Base-by-base conservation (phyloP, 1,140 invertebrate genomes). In the Ceratosolen solmsi region DNA sequence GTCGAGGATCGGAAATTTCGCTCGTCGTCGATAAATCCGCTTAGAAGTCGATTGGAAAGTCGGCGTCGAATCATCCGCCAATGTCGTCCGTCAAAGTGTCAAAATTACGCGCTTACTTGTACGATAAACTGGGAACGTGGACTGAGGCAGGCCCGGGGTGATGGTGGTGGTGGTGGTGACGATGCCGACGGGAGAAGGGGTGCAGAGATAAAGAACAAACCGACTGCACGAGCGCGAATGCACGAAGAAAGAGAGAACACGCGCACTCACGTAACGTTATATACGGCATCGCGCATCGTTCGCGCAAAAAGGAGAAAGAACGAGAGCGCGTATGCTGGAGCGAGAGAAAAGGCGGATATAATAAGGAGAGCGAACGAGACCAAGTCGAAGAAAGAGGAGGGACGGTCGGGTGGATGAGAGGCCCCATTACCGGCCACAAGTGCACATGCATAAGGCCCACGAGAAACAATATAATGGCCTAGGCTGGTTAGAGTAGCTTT, bases 381-480 rank as follows among this genome's bases (percentile, higher is more conserved):
- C n/a, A 51, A 25, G 41, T 72, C 27, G n/a, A 30, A 27, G 30
- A 63, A 63, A 9, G 30, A 11, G 9, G 4, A 20, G 5, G 15
- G 27, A 5, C 0, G 20, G 13, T 46, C 41, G 17, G 27, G 5
- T 25, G 30, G 60, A 2, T n/a, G 13, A 33, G 56, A n/a, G 56
- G 56, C 1, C n/a, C 9, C 1, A 30, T 27, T 27, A 25, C 41
- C 20, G 41, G 41, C 36, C 74, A 30, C n/a, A 36, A 17, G 38
- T 38, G n/a, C 74, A 25, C 56, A 58, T 63, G 51, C 17, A 63
- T 30, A 72, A 72, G 65, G 65, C 20, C 46, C 25, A 72, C n/a
- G 25, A 51, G 72, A 25, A 56, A 33, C 7, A 74, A 74, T 68
- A 51, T 58, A 71, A 79, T 79, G 77, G 65, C 8, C 38, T 65